Percentiles rank a stretch among this genome's conserved stretches.
Conservation (phyloP, 2,797 vertebrate species). For the Parauchenoglanis punctatus region DNA sequence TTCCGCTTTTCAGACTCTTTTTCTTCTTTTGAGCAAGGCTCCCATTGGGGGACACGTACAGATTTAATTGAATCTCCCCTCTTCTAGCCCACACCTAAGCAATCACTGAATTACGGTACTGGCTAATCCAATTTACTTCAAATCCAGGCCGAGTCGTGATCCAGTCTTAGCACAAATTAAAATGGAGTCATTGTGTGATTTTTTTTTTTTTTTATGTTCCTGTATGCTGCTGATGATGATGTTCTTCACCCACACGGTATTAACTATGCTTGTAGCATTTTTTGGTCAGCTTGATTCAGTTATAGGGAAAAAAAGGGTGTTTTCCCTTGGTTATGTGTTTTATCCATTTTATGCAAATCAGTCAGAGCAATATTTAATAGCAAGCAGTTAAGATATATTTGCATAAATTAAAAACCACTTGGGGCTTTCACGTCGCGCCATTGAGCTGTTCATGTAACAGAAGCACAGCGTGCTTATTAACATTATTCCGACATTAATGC, state of each 20-base stretch:
- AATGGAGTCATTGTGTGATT: slow-evolving; percentile 22
- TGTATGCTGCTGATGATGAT: not conserved
- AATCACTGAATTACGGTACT: slow-evolving; percentile 60
- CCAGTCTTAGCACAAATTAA: slow-evolving; percentile 59
- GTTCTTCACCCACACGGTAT: not conserved
- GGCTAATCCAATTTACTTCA: slow-evolving; percentile 58
- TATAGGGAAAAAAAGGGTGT: no score
- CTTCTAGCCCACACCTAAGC: slow-evolving; percentile 53
- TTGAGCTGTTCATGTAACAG: slow-evolving; percentile 8
- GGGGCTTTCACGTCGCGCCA: not conserved
- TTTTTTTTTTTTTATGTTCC: not conserved
- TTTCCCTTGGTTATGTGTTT: not conserved
- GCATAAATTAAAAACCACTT: slow-evolving; percentile 16
- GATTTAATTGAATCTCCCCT: slow-evolving; percentile 61
- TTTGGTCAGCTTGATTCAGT: not conserved
- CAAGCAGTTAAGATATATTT: slow-evolving; percentile 26
- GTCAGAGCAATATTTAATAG: not conserved
- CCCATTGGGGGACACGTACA: slow-evolving; percentile 44
- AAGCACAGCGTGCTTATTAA: slow-evolving; percentile 5
- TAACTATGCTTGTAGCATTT: not conserved
- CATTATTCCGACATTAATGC: not conserved
- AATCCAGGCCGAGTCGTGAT: slow-evolving; percentile 49
- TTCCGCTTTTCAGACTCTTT: slow-evolving; percentile 51
- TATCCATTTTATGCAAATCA: slow-evolving; percentile 28
- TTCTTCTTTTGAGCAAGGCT: slow-evolving; percentile 14